Percentiles rank a stretch among this genome's conserved stretches.
phyloP scores from a whole-genome alignment of 2,797 vertebrate genomes.

The Mormyrops attenuatus region DNA sequence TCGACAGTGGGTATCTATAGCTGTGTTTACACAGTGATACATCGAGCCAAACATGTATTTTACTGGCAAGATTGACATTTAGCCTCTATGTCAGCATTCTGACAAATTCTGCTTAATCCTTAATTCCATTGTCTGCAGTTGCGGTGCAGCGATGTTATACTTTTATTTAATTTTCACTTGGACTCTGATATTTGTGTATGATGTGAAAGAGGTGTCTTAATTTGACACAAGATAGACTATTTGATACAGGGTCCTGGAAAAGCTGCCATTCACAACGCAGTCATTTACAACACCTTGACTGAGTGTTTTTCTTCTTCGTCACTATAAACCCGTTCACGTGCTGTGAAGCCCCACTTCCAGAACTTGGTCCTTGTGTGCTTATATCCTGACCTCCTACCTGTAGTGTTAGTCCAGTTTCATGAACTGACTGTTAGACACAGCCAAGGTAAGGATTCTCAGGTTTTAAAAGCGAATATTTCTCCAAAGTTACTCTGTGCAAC shows the following conservation, averaged over 20 bases:
- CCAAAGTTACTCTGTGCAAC: neutral
- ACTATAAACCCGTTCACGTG: conserved; percentile 32
- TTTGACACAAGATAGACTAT: conserved; percentile 34
- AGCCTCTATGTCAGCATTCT: neutral
- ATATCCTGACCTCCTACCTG: neutral
- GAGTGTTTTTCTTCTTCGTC: conserved; percentile 43
- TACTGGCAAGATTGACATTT: neutral
- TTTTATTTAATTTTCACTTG: neutral
- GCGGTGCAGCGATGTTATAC: neutral
- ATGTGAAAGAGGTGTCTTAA: neutral
- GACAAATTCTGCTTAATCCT: conserved; percentile 10
- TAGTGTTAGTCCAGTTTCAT: neutral
- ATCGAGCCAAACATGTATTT: neutral
- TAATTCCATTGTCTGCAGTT: neutral
- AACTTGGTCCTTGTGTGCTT: neutral
- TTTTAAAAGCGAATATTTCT: neutral
- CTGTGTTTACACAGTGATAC: neutral
- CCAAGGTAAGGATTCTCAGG: neutral
- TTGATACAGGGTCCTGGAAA: conserved; percentile 32
- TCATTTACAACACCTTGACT: conserved; percentile 37
- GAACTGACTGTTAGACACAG: neutral
- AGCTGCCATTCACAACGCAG: conserved; percentile 28
- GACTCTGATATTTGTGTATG: neutral
- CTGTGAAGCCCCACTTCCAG: neutral
- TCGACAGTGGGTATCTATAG: neutral